Evolutionary conservation across 2,888 invertebrate species (phyloP).

Genomic region (Noctua janthina): DNA sequence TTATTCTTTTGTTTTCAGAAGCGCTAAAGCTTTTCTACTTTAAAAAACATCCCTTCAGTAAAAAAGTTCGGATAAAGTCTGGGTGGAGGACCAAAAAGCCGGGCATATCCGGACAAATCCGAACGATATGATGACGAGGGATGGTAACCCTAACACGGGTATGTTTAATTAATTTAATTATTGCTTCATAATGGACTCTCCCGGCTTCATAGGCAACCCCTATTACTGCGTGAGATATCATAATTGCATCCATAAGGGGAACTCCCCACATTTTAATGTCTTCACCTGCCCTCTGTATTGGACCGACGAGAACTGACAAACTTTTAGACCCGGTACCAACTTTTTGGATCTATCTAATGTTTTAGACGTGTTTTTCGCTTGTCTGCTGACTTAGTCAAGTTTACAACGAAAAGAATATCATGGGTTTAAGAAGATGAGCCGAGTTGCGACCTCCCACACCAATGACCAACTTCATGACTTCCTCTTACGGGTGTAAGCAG

Average conservation of each 20-base stretch:
- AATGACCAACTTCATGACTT: background rate
- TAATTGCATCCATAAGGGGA: slow-evolving; percentile 44
- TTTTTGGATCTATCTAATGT: background rate
- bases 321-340: background rate
- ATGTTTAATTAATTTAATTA: slow-evolving; percentile 57
- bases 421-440: background rate
- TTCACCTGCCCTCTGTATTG: slow-evolving; percentile 1
- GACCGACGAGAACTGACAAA: background rate
- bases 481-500: background rate
- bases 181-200: slow-evolving; percentile 52
- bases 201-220: slow-evolving; percentile 32
- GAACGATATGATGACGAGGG: background rate
- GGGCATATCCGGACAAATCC: background rate
- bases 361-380: background rate
- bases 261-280: slow-evolving; percentile 31
- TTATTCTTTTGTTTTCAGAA: background rate
- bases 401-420: background rate
- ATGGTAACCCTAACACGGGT: slow-evolving; percentile 4
- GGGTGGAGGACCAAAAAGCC: background rate
- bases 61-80: background rate
- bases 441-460: background rate
- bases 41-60: background rate
- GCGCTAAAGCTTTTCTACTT: background rate
- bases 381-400: background rate
- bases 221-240: slow-evolving; percentile 41